These are phyloP conservation scores for Octopus bimaculoides DNA, from an alignment of 1,140 invertebrate species.

Conservation along the genomic window DNA sequence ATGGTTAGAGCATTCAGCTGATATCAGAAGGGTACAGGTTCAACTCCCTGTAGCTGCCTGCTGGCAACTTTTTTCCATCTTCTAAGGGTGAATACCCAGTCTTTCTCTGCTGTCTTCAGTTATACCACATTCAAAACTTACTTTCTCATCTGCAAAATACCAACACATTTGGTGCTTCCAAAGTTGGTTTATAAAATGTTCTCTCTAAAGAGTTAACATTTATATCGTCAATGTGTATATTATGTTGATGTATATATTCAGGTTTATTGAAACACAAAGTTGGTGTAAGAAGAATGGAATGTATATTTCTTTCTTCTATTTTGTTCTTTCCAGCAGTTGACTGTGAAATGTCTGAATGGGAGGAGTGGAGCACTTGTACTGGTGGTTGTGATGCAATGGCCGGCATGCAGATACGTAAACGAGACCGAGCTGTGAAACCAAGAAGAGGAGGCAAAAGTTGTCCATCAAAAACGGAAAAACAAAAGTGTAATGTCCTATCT, in stretches of 20 bases:
- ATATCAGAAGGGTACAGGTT: no score
- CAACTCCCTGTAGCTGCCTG: no score
- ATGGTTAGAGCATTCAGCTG: no score
- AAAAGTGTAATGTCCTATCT: slow-evolving; percentile 39
- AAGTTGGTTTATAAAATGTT: no score
- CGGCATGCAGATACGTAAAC: slow-evolving; percentile 33
- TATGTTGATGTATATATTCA: not conserved
- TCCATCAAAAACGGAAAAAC: slow-evolving; percentile 34
- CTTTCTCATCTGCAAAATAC: no score
- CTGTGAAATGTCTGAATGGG: slow-evolving; percentile 41
- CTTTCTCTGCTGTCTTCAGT: no score
- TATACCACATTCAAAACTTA: no score
- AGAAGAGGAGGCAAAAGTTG: slow-evolving; percentile 37
- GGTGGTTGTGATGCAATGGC: slow-evolving; percentile 39
- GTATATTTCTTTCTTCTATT: slow-evolving; percentile 8
- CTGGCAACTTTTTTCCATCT: no score
- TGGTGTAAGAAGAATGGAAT: not conserved
- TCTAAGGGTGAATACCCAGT: no score
- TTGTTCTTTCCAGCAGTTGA: slow-evolving; percentile 34
- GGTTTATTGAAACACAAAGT: not conserved
- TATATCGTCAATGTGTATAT: not conserved
- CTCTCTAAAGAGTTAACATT: no score
- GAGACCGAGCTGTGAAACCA: slow-evolving; percentile 32
- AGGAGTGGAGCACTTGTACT: slow-evolving; percentile 40
- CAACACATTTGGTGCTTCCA: no score